Base-by-base conservation (phyloP, 1,140 invertebrate species). In the Spodoptera frugiperda region DNA sequence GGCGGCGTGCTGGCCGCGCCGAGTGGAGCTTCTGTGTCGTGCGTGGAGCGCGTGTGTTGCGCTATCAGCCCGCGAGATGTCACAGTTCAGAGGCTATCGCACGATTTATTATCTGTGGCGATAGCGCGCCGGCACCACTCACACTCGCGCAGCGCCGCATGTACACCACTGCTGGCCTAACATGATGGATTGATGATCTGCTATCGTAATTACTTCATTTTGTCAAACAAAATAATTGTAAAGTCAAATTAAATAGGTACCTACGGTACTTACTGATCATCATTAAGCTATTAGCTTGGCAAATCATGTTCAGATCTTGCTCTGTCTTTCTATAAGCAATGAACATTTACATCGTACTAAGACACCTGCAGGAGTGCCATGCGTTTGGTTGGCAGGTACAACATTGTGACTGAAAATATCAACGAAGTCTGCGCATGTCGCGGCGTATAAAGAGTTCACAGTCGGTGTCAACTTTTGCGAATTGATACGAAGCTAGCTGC, bases 71-170 rank as follows among this genome's bases (percentile, higher is more conserved):
- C 55, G 71, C 55, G 54, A 73, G 71, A 73, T 73, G 71, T 73
- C 71, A 73, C 71, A 73, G 71, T 61, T 73, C 71, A 59, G 71
- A 55, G 71, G 71, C 71, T 73, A 73, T 73, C 71, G 46, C 44
- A 61, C 55, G 71, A 73, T 73, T 73, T 73, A 73, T 73, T 73
- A 73, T 73, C 71, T 61, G 71, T 11, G 71, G 55, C 55, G 54
- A 73, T 59, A 73, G 21, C 54, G 14, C 19, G 39, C 12, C 71
- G 71, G 33, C 55, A 61, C 44, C 15, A 46, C n/a, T 19, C 17
- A 21, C 39, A n/a, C 44, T 9, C 19, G n/a, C 55, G 12, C 54
- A 48, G 21, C 9, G n/a, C 15, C 44, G 21, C 63, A 67, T 48
- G 17, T 65, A 46, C 61, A 10, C 1, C 3, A 44, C 6, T 17